Evolutionary conservation across 2,888 invertebrate genomes (phyloP).

Genomic region (Scaptomyza polygonia): DNA sequence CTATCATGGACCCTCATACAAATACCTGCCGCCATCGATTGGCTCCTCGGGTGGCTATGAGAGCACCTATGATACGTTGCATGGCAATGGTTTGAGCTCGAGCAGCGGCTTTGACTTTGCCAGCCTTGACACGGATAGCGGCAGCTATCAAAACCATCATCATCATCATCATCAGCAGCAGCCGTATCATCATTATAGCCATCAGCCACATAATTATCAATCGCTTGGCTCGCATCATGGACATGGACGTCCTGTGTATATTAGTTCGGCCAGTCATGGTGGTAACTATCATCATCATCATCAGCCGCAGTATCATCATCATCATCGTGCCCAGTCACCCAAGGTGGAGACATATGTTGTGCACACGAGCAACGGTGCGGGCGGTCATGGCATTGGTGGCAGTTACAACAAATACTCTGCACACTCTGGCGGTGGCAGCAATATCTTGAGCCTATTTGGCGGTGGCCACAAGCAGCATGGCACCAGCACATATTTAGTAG

Average conservation of each 20-base stretch:
- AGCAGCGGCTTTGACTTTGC: conserved; percentile 54
- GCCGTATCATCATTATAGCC: conserved; percentile 23
- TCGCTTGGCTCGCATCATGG: conserved; percentile 30
- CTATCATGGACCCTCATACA: conserved; percentile 79
- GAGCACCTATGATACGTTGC: conserved; percentile 36
- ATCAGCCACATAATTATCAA: conserved; percentile 25
- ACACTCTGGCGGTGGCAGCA: conserved; percentile 15
- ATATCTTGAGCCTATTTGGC: conserved; percentile 36
- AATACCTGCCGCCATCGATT: conserved; percentile 73
- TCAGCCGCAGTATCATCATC: conserved; percentile 22
- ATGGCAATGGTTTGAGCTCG: conserved; percentile 44
- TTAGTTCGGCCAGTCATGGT: conserved; percentile 23
- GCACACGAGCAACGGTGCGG: conserved; percentile 41
- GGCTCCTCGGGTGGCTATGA: conserved; percentile 27
- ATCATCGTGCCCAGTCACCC: conserved; percentile 42
- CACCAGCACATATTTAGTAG: conserved; percentile 47
- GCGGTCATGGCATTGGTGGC: conserved; percentile 9
- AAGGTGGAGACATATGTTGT: conserved; percentile 76
- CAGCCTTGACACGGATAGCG: conserved; percentile 40
- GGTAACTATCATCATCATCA: conserved; percentile 33
- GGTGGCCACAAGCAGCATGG: conserved; percentile 53
- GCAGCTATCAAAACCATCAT: conserved; percentile 22
- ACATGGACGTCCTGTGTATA: conserved; percentile 49
- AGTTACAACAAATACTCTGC: conserved; percentile 52
- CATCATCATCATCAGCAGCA: conserved; percentile 23